Evolutionary conservation across 2,888 invertebrate genomes (phyloP).

Genomic region (Erebia epiphron): DNA sequence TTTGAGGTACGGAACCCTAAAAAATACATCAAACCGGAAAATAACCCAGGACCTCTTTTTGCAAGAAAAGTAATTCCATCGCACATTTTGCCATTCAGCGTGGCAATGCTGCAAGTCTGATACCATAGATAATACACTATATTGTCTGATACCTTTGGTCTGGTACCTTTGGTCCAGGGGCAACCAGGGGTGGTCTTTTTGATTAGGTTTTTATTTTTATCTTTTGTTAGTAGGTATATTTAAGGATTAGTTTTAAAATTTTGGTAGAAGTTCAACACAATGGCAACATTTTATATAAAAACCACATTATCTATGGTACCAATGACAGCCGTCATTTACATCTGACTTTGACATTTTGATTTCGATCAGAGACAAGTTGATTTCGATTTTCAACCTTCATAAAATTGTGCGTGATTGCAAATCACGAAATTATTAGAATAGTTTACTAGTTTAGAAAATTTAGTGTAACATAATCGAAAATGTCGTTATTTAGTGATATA

Average conservation of each 20-base stretch:
- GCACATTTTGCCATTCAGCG: no score
- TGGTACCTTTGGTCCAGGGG: no score
- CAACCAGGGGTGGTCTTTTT: no score
- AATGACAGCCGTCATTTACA: slow-evolving; percentile 3
- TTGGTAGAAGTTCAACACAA: no score
- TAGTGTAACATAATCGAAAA: slow-evolving; percentile 57
- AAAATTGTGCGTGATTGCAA: slow-evolving; percentile 55
- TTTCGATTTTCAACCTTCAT: slow-evolving; percentile 48
- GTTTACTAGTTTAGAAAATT: slow-evolving; percentile 58
- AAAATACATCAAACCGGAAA: slow-evolving; percentile 2
- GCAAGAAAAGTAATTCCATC: no score
- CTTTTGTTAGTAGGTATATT: no score
- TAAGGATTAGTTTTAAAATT: no score
- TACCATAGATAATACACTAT: no score
- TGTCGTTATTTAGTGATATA: slow-evolving; percentile 77
- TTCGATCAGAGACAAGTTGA: slow-evolving; percentile 53
- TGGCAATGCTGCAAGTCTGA: no score
- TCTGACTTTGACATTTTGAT: slow-evolving; percentile 30
- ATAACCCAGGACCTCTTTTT: not conserved
- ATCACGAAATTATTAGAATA: slow-evolving; percentile 52
- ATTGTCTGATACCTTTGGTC: no score
- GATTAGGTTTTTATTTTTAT: no score
- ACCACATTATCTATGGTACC: not conserved
- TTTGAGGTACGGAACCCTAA: no score
- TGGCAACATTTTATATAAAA: not conserved